Evolutionary conservation across 1,140 invertebrate genomes (phyloP).

Genomic region (Formica exsecta): DNA sequence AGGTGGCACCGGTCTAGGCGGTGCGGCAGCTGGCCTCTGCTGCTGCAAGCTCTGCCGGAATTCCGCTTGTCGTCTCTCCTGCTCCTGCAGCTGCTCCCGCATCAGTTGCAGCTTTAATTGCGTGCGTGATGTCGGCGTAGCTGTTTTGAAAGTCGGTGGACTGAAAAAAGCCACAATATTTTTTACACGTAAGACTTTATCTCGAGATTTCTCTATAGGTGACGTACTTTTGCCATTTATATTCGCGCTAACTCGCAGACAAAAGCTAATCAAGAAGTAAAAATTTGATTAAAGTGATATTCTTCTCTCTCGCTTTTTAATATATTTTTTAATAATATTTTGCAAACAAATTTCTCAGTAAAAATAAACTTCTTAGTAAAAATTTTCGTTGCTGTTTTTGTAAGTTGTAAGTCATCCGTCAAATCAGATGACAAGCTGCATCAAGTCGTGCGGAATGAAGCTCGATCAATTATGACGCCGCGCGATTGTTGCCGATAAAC

Average conservation of each 20-base stretch:
- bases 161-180: constrained; percentile 87
- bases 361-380: background rate
- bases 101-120: constrained; percentile 95
- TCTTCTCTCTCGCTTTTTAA: background rate
- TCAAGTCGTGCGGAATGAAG: background rate
- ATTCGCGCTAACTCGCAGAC: background rate
- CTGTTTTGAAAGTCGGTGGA: constrained; percentile 93
- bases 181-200: constrained; percentile 50
- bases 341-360: background rate
- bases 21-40: constrained; percentile 86
- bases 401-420: background rate
- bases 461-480: constrained; percentile 20
- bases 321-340: background rate
- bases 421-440: background rate
- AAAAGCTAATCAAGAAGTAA: too few species aligned
- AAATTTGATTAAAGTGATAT: background rate
- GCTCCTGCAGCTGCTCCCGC: constrained; percentile 93
- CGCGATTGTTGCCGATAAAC: constrained; percentile 48
- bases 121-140: constrained; percentile 92
- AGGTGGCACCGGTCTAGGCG: constrained; percentile 86
- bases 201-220: background rate
- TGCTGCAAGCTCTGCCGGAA: constrained; percentile 87
- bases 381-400: background rate
- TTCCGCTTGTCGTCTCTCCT: constrained; percentile 88
- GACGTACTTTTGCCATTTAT: constrained; percentile 32